Evolutionary conservation across 2,797 vertebrate species (phyloP).

Genomic region (Ctenosaura bakeri): DNA sequence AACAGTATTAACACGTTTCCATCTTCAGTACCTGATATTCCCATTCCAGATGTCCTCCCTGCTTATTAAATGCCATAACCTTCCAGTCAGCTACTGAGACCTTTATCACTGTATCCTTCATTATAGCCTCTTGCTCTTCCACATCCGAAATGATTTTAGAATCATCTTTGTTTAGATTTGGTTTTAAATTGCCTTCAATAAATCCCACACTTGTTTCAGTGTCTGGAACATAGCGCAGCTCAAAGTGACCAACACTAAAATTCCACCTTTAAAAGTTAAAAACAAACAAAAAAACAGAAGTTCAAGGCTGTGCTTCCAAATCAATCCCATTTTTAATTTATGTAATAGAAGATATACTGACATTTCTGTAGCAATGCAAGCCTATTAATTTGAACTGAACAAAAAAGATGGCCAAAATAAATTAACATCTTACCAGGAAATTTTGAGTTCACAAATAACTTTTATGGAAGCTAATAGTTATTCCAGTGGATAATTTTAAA

Average conservation of each 20-base stretch:
- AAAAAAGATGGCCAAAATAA: neutral
- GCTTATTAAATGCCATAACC: constrained; percentile 93
- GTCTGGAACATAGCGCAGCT: constrained; percentile 92
- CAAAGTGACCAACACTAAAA: constrained; percentile 98
- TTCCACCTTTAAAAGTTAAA: constrained; percentile 89
- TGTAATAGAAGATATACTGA: constrained; percentile 7
- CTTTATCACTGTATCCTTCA: constrained; percentile 92
- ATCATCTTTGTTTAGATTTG: constrained; percentile 78
- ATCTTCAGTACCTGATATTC: constrained; percentile 90
- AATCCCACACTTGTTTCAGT: constrained; percentile 88
- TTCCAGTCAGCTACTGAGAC: constrained; percentile 98
- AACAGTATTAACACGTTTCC: constrained; percentile 25
- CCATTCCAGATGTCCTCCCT: constrained; percentile 92
- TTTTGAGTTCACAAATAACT: neutral
- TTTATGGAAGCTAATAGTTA: neutral
- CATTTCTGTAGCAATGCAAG: constrained; percentile 10
- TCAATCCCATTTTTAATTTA: neutral
- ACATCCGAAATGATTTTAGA: constrained; percentile 89
- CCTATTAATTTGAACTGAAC: neutral
- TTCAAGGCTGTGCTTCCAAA: constrained; percentile 3
- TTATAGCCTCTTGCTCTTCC: constrained; percentile 83
- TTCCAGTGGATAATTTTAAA: neutral
- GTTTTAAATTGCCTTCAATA: constrained; percentile 88
- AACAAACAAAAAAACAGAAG: constrained; percentile 52
- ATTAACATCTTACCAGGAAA: too few relatives aligned